Evolutionary conservation across 2,113 vertebrate species (phyloP).

Genomic region (Calonectris borealis): DNA sequence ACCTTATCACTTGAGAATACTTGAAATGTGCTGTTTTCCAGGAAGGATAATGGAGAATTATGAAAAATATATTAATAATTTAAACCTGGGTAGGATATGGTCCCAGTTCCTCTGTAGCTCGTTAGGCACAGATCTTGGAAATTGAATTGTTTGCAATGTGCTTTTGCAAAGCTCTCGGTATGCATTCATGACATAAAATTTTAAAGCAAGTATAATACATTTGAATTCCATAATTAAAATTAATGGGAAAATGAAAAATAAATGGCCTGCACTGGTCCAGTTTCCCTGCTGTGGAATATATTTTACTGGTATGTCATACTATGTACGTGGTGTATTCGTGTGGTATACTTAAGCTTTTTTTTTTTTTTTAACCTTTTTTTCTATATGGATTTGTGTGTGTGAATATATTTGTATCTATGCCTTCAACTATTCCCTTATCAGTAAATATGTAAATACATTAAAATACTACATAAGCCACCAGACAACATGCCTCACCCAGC

Average conservation of each 20-base stretch:
- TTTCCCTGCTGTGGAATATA: constrained; percentile 19
- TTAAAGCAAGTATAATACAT: constrained; percentile 73
- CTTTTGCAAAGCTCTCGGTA: constrained; percentile 64
- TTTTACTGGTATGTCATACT: not conserved
- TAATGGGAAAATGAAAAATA: constrained; percentile 74
- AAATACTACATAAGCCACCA: not conserved
- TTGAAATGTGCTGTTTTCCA: constrained; percentile 54
- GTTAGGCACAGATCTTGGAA: constrained; percentile 67
- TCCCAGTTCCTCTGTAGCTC: constrained; percentile 52
- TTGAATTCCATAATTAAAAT: constrained; percentile 78
- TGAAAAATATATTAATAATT: constrained; percentile 65
- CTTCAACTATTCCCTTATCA: not conserved
- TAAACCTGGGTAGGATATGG: constrained; percentile 27
- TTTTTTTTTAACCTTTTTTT: not conserved
- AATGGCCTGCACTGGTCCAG: constrained; percentile 36
- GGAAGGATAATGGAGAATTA: not conserved
- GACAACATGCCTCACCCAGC: not conserved
- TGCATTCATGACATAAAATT: constrained; percentile 66
- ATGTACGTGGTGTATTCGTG: not conserved
- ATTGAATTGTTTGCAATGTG: constrained; percentile 71
- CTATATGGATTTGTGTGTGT: not conserved
- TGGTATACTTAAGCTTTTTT: not conserved
- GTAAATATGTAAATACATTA: not conserved
- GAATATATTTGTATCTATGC: not conserved
- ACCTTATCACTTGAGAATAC: not conserved